phyloP scores from a whole-genome alignment of 2,888 invertebrate genomes.

The Oeneis ivallda region DNA sequence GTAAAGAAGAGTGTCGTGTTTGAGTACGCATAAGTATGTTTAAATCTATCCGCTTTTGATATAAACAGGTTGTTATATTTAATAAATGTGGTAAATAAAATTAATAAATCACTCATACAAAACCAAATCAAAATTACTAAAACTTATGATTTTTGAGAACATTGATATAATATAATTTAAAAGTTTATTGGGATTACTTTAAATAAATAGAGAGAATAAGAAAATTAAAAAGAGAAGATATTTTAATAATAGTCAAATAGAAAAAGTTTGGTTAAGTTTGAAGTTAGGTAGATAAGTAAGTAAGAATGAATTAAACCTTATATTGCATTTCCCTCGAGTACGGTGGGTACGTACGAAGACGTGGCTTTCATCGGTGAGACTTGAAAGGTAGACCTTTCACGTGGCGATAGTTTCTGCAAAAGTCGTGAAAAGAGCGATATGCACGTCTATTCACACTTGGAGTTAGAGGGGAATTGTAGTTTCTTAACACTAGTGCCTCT shows the following conservation, averaged over 20 bases:
- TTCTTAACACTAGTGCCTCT: neutral
- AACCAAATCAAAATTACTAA: too few species aligned
- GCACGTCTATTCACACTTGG: constrained; percentile 15
- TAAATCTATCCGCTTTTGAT: too few species aligned
- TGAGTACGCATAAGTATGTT: too few species aligned
- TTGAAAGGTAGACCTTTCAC: constrained; percentile 16
- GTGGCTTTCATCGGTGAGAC: constrained; percentile 7
- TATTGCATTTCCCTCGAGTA: constrained; percentile 13
- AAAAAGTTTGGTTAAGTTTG: neutral
- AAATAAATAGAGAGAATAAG: too few species aligned
- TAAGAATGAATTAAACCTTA: constrained; percentile 8
- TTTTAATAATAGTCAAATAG: neutral
- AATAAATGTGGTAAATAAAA: too few species aligned
- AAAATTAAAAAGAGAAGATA: neutral
- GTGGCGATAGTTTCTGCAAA: neutral
- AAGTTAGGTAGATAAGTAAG: too few species aligned
- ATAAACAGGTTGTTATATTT: too few species aligned
- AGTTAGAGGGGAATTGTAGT: constrained; percentile 8
- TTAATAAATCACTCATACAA: too few species aligned
- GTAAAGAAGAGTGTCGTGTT: too few species aligned
- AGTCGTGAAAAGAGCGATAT: constrained; percentile 21
- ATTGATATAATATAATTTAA: too few species aligned
- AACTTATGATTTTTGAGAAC: too few species aligned
- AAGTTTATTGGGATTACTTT: neutral
- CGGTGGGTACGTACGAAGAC: neutral